Conservation (phyloP, 1,140 invertebrate genomes). For the Ceratina japonica region DNA sequence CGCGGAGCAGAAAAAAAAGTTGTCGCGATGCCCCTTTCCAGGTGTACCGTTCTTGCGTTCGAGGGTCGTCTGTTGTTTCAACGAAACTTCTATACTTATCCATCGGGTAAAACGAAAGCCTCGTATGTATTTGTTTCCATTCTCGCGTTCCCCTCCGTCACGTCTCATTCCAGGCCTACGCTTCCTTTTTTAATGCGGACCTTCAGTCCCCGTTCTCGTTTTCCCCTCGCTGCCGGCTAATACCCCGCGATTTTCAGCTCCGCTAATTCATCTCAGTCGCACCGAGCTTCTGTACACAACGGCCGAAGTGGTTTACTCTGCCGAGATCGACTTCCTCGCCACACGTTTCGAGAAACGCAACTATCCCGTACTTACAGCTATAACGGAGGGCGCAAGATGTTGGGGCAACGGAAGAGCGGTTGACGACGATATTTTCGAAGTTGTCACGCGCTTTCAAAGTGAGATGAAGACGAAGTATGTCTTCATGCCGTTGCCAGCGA, state of each 20-base stretch:
- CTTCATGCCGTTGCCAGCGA: too few relatives aligned
- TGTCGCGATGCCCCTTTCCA: slow-evolving; percentile 23
- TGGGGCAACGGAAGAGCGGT: neutral
- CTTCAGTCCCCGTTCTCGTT: neutral
- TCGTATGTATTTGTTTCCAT: slow-evolving; percentile 61
- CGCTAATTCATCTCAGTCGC: slow-evolving; percentile 40
- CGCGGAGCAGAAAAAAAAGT: neutral
- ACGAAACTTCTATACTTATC: slow-evolving; percentile 62
- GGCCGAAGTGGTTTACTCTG: slow-evolving; percentile 58
- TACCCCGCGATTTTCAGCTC: slow-evolving; percentile 35
- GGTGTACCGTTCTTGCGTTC: slow-evolving; percentile 13
- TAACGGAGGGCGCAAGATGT: too few relatives aligned
- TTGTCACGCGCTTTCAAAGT: neutral
- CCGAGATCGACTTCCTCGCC: slow-evolving; percentile 39
- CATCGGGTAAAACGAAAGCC: slow-evolving; percentile 22
- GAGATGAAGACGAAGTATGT: neutral
- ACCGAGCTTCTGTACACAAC: slow-evolving; percentile 48
- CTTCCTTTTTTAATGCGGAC: slow-evolving; percentile 23
- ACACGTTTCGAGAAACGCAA: slow-evolving; percentile 16
- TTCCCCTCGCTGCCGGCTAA: neutral
- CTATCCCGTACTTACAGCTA: too few relatives aligned
- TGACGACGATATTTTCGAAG: slow-evolving; percentile 29
- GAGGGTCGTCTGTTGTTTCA: slow-evolving; percentile 40
- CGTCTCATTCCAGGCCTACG: slow-evolving; percentile 45
- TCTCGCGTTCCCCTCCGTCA: slow-evolving; percentile 21